phyloP scores from a whole-genome alignment of 2,113 vertebrate species.

The Leptosomus discolor region DNA sequence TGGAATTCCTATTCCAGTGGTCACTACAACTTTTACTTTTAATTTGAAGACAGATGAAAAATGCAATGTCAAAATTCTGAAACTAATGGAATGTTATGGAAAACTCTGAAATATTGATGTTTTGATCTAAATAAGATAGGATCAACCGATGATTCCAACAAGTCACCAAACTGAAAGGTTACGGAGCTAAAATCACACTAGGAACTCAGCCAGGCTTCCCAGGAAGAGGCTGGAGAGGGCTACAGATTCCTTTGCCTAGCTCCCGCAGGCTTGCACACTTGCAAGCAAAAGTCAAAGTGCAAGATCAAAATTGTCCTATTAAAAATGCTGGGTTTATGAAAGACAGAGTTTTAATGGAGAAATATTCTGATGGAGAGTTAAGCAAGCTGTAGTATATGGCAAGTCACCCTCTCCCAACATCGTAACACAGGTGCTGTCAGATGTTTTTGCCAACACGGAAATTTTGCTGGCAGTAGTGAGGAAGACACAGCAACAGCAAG shows the following conservation, averaged over 20 bases:
- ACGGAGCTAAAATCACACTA: neutral
- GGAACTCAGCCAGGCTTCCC: neutral
- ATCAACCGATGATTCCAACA: neutral
- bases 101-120: neutral
- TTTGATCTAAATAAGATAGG: neutral
- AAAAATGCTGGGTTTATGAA: neutral
- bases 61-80: neutral
- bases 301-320: neutral
- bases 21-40: neutral
- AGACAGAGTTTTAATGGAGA: neutral
- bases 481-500: neutral
- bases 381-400: neutral
- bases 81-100: neutral
- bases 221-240: neutral
- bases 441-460: neutral
- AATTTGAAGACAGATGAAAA: neutral
- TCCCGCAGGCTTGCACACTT: rapidly evolving
- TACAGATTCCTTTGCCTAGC: neutral
- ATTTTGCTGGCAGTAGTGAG: neutral
- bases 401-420: neutral
- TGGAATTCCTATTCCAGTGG: neutral
- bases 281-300: neutral
- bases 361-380: neutral
- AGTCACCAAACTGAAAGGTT: neutral
- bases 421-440: neutral